These are phyloP conservation scores for Phylloscopus collybita DNA, from an alignment of 2,797 vertebrate genomes.

Conservation along the genomic window DNA sequence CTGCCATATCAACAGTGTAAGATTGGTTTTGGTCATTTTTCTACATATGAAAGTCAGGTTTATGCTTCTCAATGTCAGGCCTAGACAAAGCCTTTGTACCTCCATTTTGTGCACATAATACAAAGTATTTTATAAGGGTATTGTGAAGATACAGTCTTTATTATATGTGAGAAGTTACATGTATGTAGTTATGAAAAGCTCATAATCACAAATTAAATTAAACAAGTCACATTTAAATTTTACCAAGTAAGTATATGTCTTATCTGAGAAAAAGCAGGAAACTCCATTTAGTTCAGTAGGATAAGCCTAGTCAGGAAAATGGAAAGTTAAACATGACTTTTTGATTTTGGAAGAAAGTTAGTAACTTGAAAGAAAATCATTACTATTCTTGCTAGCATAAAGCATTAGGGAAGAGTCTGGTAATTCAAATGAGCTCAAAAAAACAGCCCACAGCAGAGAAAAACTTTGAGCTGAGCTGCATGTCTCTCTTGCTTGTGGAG, in stretches of 20 bases:
- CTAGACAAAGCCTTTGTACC: not conserved
- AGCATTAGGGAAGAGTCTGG: not conserved
- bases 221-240: not conserved
- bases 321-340: not conserved
- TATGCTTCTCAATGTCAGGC: not conserved
- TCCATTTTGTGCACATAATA: not conserved
- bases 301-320: not conserved
- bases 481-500: not conserved
- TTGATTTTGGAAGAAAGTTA: slow-evolving; percentile 10
- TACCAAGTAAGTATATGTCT: not conserved
- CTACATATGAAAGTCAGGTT: not conserved
- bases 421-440: not conserved
- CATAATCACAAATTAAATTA: not conserved
- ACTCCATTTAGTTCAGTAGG: not conserved
- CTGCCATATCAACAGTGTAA: not conserved
- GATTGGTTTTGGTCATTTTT: not conserved
- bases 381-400: not conserved
- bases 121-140: not conserved
- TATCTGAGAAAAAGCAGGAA: not conserved
- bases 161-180: not conserved
- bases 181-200: not conserved
- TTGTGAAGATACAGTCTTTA: not conserved
- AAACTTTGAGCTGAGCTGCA: not conserved
- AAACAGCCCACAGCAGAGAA: not conserved
- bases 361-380: slow-evolving; percentile 10